These are phyloP conservation scores for Drosophila vallismaia DNA, from an alignment of 2,888 invertebrate species.

Conservation along the genomic window DNA sequence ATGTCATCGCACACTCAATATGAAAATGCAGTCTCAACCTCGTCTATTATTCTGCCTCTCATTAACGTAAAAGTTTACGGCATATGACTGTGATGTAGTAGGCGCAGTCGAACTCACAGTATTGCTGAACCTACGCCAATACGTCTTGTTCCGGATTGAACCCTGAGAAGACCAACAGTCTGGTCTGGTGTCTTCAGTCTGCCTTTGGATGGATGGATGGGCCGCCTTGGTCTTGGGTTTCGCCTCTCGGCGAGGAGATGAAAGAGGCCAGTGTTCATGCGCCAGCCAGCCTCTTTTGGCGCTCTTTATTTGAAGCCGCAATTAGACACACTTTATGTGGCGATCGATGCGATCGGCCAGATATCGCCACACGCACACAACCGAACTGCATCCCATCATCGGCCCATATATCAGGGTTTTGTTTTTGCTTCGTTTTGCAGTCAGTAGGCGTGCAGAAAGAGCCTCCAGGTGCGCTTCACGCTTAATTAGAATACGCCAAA, in stretches of 20 bases:
- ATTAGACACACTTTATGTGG: constrained; percentile 82
- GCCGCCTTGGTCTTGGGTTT: constrained; percentile 8
- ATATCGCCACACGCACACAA: constrained; percentile 43
- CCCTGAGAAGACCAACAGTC: constrained; percentile 55
- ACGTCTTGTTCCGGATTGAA: constrained; percentile 20
- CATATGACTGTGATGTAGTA: constrained; percentile 11
- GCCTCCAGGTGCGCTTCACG: constrained; percentile 84
- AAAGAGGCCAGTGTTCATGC: constrained; percentile 2
- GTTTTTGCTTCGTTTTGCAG: constrained; percentile 25
- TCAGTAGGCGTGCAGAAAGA: constrained; percentile 69
- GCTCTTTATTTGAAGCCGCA: constrained; percentile 81
- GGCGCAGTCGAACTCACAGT: constrained; percentile 10
- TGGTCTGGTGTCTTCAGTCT: constrained; percentile 23
- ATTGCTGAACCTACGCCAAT: constrained; percentile 70
- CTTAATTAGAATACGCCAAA: constrained; percentile 81
- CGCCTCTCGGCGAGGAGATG: constrained; percentile 39
- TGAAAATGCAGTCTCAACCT: constrained; percentile 12
- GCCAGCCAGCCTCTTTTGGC: constrained; percentile 48
- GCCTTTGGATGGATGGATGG: constrained; percentile 18
- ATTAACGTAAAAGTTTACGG: constrained; percentile 60
- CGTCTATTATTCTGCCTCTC: constrained; percentile 32
- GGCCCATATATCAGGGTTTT: constrained; percentile 6
- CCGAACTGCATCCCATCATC: constrained; percentile 5
- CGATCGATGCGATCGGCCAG: constrained; percentile 70
- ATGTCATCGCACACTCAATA: constrained; percentile 12